phyloP scores from a whole-genome alignment of 2,888 invertebrate genomes.

The Euplexia lucipara region DNA sequence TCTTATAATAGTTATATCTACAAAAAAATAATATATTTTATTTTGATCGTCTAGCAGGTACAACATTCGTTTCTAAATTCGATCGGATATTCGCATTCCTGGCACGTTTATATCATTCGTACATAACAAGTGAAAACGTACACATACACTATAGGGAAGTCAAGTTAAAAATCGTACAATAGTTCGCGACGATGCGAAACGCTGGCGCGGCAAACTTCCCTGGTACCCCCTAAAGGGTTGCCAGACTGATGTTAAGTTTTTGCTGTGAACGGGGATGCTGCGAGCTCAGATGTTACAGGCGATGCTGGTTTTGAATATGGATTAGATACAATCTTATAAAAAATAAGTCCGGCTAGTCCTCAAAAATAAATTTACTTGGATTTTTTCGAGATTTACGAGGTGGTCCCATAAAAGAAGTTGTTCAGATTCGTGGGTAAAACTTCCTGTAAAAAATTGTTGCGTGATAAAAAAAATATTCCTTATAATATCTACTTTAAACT shows the following conservation, averaged over 20 bases:
- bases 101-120: constrained; percentile 78
- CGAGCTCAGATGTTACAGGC: constrained; percentile 35
- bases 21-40: constrained; percentile 42
- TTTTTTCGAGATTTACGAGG: too few species aligned
- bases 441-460: too few species aligned
- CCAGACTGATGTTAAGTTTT: constrained; percentile 41
- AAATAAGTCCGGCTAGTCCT: too few species aligned
- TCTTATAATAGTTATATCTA: constrained; percentile 17
- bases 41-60: constrained; percentile 48
- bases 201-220: constrained; percentile 74
- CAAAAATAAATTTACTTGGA: too few species aligned
- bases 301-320: constrained; percentile 18
- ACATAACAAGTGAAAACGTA: constrained; percentile 78
- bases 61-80: constrained; percentile 49
- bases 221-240: constrained; percentile 53
- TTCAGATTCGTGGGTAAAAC: too few species aligned
- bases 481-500: too few species aligned
- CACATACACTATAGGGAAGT: constrained; percentile 71
- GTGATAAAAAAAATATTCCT: too few species aligned
- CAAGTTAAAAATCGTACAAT: constrained; percentile 71
- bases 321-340: not conserved
- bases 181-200: constrained; percentile 62
- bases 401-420: too few species aligned
- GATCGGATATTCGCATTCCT: constrained; percentile 66
- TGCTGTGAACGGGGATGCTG: constrained; percentile 33